phyloP scores from a whole-genome alignment of 2,113 vertebrate species.

The Recurvirostra avosetta region DNA sequence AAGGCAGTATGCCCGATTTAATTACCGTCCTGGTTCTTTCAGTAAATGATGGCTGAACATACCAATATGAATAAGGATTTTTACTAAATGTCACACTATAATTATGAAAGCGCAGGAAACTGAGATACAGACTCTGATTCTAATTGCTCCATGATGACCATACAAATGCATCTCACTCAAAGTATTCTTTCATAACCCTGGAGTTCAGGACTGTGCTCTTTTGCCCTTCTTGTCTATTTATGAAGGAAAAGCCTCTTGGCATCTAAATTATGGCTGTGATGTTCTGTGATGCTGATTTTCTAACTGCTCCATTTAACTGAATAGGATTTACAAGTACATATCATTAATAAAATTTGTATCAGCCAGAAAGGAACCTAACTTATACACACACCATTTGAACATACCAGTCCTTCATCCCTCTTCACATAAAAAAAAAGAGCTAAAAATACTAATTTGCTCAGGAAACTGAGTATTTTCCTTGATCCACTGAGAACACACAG shows the following conservation, averaged over 20 bases:
- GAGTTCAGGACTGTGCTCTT: not conserved
- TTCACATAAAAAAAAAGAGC: not conserved
- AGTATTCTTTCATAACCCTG: constrained; percentile 32
- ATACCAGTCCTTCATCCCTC: not conserved
- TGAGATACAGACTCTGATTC: constrained; percentile 48
- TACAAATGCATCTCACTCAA: constrained; percentile 3
- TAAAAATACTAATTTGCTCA: not conserved
- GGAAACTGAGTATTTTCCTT: not conserved
- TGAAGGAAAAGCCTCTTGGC: not conserved
- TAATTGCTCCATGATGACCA: constrained; percentile 46
- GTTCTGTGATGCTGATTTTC: not conserved
- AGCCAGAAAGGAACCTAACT: not conserved
- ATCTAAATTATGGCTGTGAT: not conserved
- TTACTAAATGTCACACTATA: constrained; percentile 35
- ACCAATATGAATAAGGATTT: constrained; percentile 43
- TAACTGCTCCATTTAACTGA: not conserved
- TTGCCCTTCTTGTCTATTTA: not conserved
- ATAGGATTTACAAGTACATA: not conserved
- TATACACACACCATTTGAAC: not conserved
- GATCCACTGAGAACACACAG: not conserved
- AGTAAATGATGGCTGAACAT: constrained; percentile 51
- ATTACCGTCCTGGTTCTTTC: constrained; percentile 59
- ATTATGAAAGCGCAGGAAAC: constrained; percentile 48
- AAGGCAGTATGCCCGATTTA: constrained; percentile 46
- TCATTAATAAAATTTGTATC: not conserved